phyloP scores from a whole-genome alignment of 2,888 invertebrate genomes.

The Phanerotoma sp. region DNA sequence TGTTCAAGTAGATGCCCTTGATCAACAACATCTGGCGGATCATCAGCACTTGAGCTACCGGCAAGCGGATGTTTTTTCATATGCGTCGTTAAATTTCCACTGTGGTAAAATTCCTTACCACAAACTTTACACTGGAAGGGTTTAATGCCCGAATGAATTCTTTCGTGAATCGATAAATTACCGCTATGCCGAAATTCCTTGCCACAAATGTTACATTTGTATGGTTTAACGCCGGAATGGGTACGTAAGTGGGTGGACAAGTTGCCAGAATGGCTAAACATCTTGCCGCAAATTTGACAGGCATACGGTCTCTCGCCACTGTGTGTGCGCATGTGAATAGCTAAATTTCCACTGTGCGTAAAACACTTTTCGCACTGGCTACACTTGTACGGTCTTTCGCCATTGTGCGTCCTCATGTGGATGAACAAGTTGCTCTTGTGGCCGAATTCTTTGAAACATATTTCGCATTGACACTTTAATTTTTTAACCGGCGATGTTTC shows the following conservation, averaged over 20 bases:
- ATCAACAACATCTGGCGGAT: slow-evolving; percentile 7
- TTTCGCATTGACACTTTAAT: slow-evolving; percentile 54
- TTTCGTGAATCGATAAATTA: slow-evolving; percentile 55
- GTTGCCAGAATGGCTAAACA: slow-evolving; percentile 56
- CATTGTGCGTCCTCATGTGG: slow-evolving; percentile 56
- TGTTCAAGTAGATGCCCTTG: not conserved
- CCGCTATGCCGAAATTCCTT: slow-evolving; percentile 56
- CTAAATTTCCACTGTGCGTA: slow-evolving; percentile 55
- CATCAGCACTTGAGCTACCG: slow-evolving; percentile 16
- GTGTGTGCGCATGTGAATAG: slow-evolving; percentile 56
- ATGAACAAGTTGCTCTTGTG: slow-evolving; percentile 56
- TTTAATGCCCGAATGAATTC: slow-evolving; percentile 56
- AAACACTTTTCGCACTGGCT: slow-evolving; percentile 55
- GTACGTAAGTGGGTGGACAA: slow-evolving; percentile 54
- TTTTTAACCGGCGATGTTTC: slow-evolving; percentile 40
- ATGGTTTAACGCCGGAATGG: slow-evolving; percentile 55
- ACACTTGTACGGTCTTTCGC: slow-evolving; percentile 55
- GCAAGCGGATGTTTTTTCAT: slow-evolving; percentile 52
- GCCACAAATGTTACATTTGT: slow-evolving; percentile 52
- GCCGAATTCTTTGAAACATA: slow-evolving; percentile 55
- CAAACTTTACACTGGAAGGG: slow-evolving; percentile 56
- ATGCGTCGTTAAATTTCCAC: slow-evolving; percentile 55
- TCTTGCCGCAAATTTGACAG: slow-evolving; percentile 55
- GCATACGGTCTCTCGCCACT: slow-evolving; percentile 55
- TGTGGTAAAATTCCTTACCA: slow-evolving; percentile 55